A percentile compares a stretch with the other conserved stretches of the same genome.
Conservation (phyloP, 1,140 invertebrate species). For the Schlechtendalia chinensis region DNA sequence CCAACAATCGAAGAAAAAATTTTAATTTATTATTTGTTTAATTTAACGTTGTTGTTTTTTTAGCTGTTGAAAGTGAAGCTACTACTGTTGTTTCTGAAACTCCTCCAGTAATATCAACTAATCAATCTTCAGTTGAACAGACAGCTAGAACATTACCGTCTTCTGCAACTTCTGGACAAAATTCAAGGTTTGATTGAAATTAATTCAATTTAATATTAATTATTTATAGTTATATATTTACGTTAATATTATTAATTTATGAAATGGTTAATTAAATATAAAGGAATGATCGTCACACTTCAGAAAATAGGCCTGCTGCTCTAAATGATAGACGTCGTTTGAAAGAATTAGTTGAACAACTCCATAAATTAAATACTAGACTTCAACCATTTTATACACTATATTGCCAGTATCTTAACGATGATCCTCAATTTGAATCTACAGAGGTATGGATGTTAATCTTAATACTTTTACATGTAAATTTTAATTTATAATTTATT, state of each 20-base stretch:
- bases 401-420: constrained; percentile 62
- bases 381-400: constrained; percentile 65
- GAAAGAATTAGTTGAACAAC: constrained; percentile 60
- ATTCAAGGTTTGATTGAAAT: constrained; percentile 7
- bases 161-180: constrained; percentile 15
- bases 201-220: not conserved
- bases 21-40: too few species aligned
- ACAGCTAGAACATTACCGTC: not conserved
- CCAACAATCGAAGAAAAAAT: too few species aligned
- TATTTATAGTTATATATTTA: not conserved
- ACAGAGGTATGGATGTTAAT: constrained; percentile 15
- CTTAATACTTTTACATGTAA: not conserved
- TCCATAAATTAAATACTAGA: constrained; percentile 63
- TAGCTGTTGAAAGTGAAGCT: constrained; percentile 16
- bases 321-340: constrained; percentile 1
- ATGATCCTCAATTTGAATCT: constrained; percentile 61
- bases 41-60: too few species aligned
- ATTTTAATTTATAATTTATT: not conserved
- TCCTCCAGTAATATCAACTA: not conserved
- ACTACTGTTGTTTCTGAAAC: not conserved
- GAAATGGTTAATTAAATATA: not conserved
- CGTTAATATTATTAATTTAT: not conserved
- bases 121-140: constrained; percentile 10
- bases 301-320: not conserved
- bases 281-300: constrained; percentile 9